A percentile compares a stretch with the other conserved stretches of the same genome.
These are phyloP conservation scores for Drosophila bunnanda DNA, from an alignment of 2,888 invertebrate species.

Conservation along the genomic window DNA sequence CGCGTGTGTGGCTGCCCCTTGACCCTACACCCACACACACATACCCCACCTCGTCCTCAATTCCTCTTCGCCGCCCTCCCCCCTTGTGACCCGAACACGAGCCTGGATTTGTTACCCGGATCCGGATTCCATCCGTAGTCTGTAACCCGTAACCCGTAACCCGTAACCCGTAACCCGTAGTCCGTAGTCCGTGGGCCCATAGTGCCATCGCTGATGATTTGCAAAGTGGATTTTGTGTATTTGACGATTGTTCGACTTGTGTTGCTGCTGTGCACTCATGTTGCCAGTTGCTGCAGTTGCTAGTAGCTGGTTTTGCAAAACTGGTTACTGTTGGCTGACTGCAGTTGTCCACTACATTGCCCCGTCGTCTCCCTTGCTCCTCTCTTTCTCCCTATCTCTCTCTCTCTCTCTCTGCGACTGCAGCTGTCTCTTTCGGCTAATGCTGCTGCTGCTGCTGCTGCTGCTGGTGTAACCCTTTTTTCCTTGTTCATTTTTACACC, in stretches of 20 bases:
- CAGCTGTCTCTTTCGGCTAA: conserved; percentile 24
- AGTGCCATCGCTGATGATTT: conserved; percentile 66
- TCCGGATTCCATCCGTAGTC: conserved; percentile 27
- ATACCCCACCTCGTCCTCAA: background rate
- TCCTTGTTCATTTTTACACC: conserved; percentile 2
- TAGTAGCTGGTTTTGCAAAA: conserved; percentile 57
- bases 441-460: conserved; percentile 3
- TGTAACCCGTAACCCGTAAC: conserved; percentile 1
- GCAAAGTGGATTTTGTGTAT: conserved; percentile 79
- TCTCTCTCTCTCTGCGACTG: background rate
- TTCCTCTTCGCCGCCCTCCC: background rate
- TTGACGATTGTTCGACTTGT: conserved; percentile 76
- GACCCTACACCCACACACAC: background rate
- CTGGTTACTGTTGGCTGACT: conserved; percentile 63
- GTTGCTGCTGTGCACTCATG: conserved; percentile 30
- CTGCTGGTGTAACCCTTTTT: conserved; percentile 23
- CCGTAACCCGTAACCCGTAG: conserved; percentile 1
- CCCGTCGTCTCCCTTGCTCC: background rate
- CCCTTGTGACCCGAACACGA: conserved; percentile 25
- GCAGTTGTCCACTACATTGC: conserved; percentile 43
- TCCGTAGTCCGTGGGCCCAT: conserved; percentile 1
- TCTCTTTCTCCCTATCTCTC: background rate
- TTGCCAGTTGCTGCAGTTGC: conserved; percentile 21
- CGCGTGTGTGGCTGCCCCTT: conserved; percentile 35
- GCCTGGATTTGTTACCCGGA: conserved; percentile 17